Evolutionary conservation across 2,113 vertebrate genomes (phyloP).

Genomic region (Miniopterus natalensis): DNA sequence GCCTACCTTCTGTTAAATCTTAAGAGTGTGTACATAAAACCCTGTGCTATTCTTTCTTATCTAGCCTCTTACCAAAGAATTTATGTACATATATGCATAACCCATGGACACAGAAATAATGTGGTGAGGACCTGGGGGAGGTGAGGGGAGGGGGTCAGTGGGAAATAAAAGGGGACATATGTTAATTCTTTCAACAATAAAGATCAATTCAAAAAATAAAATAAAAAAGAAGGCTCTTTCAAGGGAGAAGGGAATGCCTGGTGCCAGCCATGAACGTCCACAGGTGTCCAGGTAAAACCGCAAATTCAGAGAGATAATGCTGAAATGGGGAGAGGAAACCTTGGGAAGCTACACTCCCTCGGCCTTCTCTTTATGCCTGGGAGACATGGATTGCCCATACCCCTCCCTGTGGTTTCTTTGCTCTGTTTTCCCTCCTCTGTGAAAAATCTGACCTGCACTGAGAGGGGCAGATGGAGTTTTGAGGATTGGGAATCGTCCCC

Average conservation of each 20-base stretch:
- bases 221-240: not conserved
- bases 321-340: not conserved
- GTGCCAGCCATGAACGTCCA: not conserved
- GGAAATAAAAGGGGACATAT: too few relatives aligned
- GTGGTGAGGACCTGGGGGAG: too few relatives aligned
- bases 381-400: not conserved
- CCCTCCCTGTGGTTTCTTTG: not conserved
- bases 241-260: not conserved
- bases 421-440: not conserved
- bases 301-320: not conserved
- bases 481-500: not conserved
- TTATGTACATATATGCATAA: too few relatives aligned
- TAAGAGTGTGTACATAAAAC: not conserved
- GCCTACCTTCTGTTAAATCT: not conserved
- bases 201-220: too few relatives aligned
- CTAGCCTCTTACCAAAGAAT: not conserved
- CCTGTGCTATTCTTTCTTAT: not conserved
- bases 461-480: not conserved
- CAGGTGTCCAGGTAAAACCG: not conserved
- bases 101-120: too few relatives aligned
- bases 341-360: not conserved
- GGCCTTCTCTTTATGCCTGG: not conserved
- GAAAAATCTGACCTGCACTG: too few relatives aligned
- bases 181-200: too few relatives aligned
- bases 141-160: too few relatives aligned